Conservation (phyloP, 2,888 invertebrate species). For the Gymnoscelis rufifasciata region DNA sequence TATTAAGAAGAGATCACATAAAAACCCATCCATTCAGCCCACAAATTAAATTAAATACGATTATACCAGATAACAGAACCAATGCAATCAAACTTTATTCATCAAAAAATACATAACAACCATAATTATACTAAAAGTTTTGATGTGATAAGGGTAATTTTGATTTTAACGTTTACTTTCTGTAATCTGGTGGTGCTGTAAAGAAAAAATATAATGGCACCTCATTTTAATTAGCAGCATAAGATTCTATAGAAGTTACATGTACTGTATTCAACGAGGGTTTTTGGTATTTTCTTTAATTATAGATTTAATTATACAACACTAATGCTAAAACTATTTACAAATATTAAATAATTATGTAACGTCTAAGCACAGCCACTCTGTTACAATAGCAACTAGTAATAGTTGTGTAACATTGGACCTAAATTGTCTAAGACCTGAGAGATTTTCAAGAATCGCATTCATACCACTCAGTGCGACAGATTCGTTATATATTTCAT, state of each 20-base stretch:
- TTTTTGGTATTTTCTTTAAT: constrained; percentile 14
- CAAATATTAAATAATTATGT: constrained; percentile 13
- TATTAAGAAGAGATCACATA: constrained; percentile 40
- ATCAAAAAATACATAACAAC: too few species aligned
- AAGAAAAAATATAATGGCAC: too few species aligned
- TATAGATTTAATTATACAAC: constrained; percentile 12
- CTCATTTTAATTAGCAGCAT: constrained; percentile 2
- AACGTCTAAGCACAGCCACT: constrained; percentile 45
- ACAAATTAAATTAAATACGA: constrained; percentile 4
- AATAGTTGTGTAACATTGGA: constrained; percentile 47
- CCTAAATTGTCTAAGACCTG: constrained; percentile 23
- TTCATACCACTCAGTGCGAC: not conserved
- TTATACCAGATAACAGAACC: too few species aligned
- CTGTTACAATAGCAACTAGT: constrained; percentile 45
- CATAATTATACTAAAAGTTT: too few species aligned
- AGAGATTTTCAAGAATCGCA: not conserved
- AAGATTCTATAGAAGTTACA: not conserved
- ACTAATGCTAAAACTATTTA: constrained; percentile 10
- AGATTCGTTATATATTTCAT: too few species aligned
- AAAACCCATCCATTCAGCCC: constrained; percentile 28
- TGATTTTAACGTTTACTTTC: too few species aligned
- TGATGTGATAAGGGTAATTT: too few species aligned
- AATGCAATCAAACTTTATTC: too few species aligned
- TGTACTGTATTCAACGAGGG: constrained; percentile 9
- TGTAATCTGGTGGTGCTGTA: too few species aligned